Evolutionary conservation across 2,113 vertebrate species (phyloP).

Genomic region (Baryphthengus martii): DNA sequence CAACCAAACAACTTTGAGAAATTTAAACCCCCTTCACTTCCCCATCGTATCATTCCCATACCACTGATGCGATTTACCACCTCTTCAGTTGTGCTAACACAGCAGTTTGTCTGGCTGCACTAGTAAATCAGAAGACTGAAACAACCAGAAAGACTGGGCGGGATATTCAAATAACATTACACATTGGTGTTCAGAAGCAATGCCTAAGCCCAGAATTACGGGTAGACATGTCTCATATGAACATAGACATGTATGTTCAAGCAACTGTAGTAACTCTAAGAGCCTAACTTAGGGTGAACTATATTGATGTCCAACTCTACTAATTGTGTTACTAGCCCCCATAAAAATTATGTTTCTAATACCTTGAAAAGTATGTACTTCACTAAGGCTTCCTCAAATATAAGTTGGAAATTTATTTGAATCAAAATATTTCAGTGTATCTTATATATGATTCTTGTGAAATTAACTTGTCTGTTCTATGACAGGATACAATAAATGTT

Average conservation of each 20-base stretch:
- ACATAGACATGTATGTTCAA: background rate
- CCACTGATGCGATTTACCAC: background rate
- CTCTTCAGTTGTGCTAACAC: background rate
- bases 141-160: background rate
- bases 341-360: background rate
- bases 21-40: background rate
- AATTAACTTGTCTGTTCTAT: background rate
- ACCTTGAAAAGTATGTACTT: background rate
- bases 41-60: background rate
- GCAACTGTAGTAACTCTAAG: no score
- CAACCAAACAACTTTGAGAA: background rate
- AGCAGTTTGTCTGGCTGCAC: background rate
- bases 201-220: background rate
- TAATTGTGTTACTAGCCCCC: no score
- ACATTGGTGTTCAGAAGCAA: background rate
- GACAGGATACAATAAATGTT: background rate
- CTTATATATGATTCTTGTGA: background rate
- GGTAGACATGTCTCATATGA: no score
- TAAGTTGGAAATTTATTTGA: background rate
- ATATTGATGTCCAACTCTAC: no score
- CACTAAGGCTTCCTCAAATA: background rate
- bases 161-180: background rate
- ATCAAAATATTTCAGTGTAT: background rate
- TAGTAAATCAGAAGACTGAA: background rate
- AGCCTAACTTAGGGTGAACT: no score